Conservation (phyloP, 2,113 vertebrate species). For the Thryonomys swinderianus region DNA sequence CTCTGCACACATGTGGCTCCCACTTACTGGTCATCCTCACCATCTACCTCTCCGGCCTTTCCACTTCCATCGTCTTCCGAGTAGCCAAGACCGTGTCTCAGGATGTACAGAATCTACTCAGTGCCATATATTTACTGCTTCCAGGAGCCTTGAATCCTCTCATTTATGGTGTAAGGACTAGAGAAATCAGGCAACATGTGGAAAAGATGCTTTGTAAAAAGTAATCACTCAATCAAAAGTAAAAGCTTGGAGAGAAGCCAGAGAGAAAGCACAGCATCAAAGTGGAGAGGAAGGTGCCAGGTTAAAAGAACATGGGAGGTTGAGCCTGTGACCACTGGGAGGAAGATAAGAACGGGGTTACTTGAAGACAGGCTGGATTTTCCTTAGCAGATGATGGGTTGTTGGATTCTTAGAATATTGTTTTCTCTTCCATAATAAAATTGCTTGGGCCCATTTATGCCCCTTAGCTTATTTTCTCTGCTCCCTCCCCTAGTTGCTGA, state of each 20-base stretch:
- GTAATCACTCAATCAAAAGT: not conserved
- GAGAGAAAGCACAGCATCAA: not conserved
- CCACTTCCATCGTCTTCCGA: constrained; percentile 76
- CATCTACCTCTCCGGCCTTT: constrained; percentile 70
- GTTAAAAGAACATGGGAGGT: not conserved
- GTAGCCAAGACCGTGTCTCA: constrained; percentile 50
- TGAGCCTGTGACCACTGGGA: not conserved
- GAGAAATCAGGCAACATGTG: constrained; percentile 63
- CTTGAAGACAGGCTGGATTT: not conserved
- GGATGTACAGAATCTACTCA: constrained; percentile 75
- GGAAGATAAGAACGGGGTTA: not conserved
- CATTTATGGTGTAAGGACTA: constrained; percentile 71
- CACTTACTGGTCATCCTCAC: constrained; percentile 71
- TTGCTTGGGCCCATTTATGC: not conserved
- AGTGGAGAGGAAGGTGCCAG: not conserved
- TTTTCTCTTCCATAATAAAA: constrained; percentile 39
- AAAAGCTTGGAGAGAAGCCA: not conserved
- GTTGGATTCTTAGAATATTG: constrained; percentile 46
- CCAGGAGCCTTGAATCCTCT: constrained; percentile 72
- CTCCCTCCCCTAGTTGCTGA: not conserved
- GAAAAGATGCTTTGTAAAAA: constrained; percentile 57
- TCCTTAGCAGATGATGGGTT: constrained; percentile 15
- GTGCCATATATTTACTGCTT: constrained; percentile 68
- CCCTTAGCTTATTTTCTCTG: not conserved
- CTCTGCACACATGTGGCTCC: constrained; percentile 70